phyloP scores from a whole-genome alignment of 2,797 vertebrate genomes.

The Poeciliopsis infans region DNA sequence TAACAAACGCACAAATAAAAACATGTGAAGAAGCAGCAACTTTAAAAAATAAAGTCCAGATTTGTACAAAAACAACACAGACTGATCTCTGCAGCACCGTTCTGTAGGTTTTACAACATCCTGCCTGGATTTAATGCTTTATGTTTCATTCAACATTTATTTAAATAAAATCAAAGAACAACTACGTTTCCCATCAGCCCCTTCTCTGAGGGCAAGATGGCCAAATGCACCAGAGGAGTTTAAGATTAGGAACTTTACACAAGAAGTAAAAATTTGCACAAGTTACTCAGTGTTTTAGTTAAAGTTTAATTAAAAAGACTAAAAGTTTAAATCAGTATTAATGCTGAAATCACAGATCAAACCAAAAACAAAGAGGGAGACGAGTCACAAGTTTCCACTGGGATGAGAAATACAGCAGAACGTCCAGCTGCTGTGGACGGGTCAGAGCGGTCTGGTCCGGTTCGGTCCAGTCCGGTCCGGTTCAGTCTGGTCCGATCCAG shows the following conservation, averaged over 20 bases:
- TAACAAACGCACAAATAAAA: neutral
- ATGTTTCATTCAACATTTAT: neutral
- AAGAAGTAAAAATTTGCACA: neutral
- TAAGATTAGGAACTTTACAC: neutral
- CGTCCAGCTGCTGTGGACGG: neutral
- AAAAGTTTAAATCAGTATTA: neutral
- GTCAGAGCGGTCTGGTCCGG: neutral
- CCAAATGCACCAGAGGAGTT: neutral
- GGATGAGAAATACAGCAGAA: neutral
- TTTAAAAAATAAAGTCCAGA: constrained; percentile 1
- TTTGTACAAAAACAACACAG: neutral
- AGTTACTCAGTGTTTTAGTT: neutral
- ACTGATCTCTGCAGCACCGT: no score
- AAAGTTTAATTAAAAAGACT: neutral
- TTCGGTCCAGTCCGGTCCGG: neutral
- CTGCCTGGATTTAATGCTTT: neutral
- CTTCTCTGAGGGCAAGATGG: neutral
- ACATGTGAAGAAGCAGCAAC: neutral
- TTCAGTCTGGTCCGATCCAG: neutral
- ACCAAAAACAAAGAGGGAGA: neutral
- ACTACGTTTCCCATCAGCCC: constrained; percentile 15
- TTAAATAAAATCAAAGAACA: neutral
- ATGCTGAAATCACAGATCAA: neutral
- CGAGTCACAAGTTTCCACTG: neutral
- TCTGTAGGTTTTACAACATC: neutral